A percentile compares a stretch with the other conserved stretches of the same genome.
These are phyloP conservation scores for Cricetomys ansorgei DNA, from an alignment of 2,113 vertebrate genomes.

Conservation along the genomic window DNA sequence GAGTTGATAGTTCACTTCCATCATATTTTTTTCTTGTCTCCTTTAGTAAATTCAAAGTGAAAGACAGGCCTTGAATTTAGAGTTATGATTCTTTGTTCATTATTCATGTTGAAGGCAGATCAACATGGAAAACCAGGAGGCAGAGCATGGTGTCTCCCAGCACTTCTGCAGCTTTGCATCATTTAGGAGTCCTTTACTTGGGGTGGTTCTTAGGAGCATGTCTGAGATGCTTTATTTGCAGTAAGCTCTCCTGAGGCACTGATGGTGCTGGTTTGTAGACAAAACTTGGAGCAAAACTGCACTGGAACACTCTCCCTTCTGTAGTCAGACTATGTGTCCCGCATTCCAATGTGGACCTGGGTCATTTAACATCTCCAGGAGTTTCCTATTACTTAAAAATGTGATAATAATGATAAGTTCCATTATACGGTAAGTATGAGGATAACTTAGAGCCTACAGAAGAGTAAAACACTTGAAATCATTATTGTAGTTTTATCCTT, in stretches of 20 bases:
- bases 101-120: not conserved
- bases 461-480: not conserved
- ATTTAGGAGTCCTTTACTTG: not conserved
- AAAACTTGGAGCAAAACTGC: not conserved
- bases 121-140: rapidly evolving
- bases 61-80: conserved; percentile 3
- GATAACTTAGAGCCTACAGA: not conserved
- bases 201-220: rapidly evolving
- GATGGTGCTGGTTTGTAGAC: not conserved
- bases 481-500: not conserved
- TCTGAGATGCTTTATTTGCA: not conserved
- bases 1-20: not conserved
- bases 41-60: not conserved
- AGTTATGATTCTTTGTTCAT: not conserved
- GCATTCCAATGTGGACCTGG: not conserved
- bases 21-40: conserved; percentile 37
- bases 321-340: not conserved
- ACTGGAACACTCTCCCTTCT: not conserved
- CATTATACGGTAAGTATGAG: not conserved
- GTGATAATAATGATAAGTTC: not conserved
- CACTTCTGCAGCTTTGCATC: not conserved
- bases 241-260: not conserved
- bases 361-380: not conserved
- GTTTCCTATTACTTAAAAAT: conserved; percentile 6
- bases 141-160: rapidly evolving